Evolutionary conservation across 2,113 vertebrate genomes (phyloP).

Genomic region (Phyllostomus discolor): DNA sequence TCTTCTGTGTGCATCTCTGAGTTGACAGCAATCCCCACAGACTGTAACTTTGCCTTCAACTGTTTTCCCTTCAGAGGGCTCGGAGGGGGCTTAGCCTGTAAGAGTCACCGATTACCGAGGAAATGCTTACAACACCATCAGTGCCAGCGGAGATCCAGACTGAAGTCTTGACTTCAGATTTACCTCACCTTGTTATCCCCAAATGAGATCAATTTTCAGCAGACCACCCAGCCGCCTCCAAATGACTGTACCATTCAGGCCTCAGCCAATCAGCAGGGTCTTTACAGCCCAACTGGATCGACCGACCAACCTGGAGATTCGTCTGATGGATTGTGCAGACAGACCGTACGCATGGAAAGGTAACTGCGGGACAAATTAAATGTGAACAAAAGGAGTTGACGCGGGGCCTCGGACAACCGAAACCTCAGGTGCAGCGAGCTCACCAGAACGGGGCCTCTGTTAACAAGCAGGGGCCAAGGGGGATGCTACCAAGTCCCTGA

Average conservation of each 20-base stretch:
- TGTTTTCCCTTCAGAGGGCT: neutral
- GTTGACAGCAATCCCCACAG: neutral
- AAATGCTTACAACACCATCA: conserved; percentile 41
- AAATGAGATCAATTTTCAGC: conserved; percentile 33
- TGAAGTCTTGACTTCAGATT: conserved; percentile 36
- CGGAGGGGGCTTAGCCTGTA: neutral
- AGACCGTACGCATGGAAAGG: neutral
- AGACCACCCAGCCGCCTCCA: conserved; percentile 56
- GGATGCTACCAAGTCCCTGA: neutral
- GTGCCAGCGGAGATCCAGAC: conserved; percentile 19
- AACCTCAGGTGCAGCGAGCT: neutral
- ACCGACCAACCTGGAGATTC: neutral
- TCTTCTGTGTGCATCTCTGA: conserved; percentile 24
- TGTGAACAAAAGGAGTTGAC: neutral
- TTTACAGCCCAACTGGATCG: conserved; percentile 19
- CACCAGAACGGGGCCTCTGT: neutral
- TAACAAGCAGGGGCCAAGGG: neutral
- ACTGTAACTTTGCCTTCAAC: conserved; percentile 10
- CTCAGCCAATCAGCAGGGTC: neutral
- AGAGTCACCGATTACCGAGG: neutral
- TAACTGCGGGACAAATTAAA: neutral
- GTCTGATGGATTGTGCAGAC: conserved; percentile 48
- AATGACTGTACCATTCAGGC: conserved; percentile 44
- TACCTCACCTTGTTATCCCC: neutral
- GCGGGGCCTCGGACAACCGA: neutral